Evolutionary conservation across 1,140 invertebrate species (phyloP).

Genomic region (Melanaphis sacchari): DNA sequence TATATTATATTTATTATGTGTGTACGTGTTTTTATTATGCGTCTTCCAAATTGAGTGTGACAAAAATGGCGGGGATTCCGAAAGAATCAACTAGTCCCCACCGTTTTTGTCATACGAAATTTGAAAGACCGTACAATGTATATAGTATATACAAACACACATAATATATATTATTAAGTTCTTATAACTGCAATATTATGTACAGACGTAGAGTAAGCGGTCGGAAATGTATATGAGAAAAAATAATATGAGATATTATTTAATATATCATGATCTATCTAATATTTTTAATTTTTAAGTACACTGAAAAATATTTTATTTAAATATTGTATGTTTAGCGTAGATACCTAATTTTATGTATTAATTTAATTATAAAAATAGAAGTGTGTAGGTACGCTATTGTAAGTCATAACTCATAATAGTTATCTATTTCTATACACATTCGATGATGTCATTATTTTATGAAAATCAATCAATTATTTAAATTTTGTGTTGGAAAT

Average conservation of each 20-base stretch:
- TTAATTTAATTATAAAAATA: not conserved
- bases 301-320: not conserved
- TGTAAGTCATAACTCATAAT: not conserved
- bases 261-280: not conserved
- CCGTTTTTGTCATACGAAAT: too few relatives aligned
- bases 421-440: not conserved
- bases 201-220: not conserved
- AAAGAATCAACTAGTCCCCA: too few relatives aligned
- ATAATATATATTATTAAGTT: not conserved
- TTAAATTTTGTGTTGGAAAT: too few relatives aligned
- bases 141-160: too few relatives aligned
- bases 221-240: not conserved
- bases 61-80: too few relatives aligned
- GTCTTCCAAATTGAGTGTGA: too few relatives aligned
- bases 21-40: too few relatives aligned
- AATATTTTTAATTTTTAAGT: not conserved
- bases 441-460: not conserved
- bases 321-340: not conserved
- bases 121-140: not conserved
- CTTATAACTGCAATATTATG: not conserved
- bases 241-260: not conserved
- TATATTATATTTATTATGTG: too few relatives aligned
- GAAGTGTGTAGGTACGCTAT: not conserved
- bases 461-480: too few relatives aligned
- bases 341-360: not conserved